A percentile compares a stretch with the other conserved stretches of the same genome.
Conservation (phyloP, 2,113 vertebrate species). For the Ptilorrhoa leucosticta region DNA sequence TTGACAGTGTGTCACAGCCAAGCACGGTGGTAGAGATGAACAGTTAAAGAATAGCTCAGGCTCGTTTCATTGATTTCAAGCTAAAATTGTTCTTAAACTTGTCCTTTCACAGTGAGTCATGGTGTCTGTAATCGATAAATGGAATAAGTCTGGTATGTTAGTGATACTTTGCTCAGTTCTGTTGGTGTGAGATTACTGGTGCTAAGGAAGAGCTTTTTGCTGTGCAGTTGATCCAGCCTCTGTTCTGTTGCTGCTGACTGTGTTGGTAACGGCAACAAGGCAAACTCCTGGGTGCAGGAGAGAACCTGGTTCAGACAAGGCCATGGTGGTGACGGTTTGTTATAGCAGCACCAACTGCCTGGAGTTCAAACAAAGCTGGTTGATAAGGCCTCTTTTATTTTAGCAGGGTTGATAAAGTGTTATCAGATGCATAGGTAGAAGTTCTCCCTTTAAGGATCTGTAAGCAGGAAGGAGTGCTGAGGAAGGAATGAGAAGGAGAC, state of each 20-base stretch:
- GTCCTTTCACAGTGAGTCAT: neutral
- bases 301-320: neutral
- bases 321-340: neutral
- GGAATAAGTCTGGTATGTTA: neutral
- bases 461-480: neutral
- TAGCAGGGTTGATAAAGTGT: neutral
- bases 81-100: neutral
- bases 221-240: neutral
- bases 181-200: neutral
- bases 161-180: neutral
- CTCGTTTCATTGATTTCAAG: neutral
- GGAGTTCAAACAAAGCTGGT: conserved; percentile 16
- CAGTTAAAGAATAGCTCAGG: neutral
- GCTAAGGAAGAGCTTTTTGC: neutral
- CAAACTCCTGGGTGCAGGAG: neutral
- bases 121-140: neutral
- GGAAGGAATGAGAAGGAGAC: conserved; percentile 25
- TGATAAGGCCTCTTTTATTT: conserved; percentile 41
- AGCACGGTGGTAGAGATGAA: neutral
- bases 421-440: conserved; percentile 13
- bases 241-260: neutral
- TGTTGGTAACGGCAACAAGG: neutral
- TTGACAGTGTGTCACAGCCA: neutral
- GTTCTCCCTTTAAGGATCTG: neutral
- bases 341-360: neutral